These are phyloP conservation scores for Macropodus opercularis DNA, from an alignment of 2,797 vertebrate species.

Conservation along the genomic window DNA sequence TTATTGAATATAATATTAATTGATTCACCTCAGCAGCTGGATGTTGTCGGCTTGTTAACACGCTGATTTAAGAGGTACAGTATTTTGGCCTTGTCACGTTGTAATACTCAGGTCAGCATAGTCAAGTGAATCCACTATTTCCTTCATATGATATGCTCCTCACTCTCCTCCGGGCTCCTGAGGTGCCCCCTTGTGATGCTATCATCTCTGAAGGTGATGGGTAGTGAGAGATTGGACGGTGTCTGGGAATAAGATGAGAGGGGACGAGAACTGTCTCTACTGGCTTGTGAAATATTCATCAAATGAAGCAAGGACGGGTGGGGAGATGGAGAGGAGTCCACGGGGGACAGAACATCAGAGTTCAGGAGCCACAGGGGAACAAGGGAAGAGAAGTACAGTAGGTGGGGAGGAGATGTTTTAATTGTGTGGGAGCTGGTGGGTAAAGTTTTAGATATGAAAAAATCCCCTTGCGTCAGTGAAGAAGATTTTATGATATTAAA, in stretches of 20 bases:
- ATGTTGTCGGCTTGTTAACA: no score
- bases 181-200: slow-evolving; percentile 50
- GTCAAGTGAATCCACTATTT: slow-evolving; percentile 43
- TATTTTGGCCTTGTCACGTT: slow-evolving; percentile 13
- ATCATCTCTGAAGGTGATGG: slow-evolving; percentile 70
- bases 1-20: slow-evolving; percentile 5
- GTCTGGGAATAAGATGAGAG: slow-evolving; percentile 67
- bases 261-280: slow-evolving; percentile 69
- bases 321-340: slow-evolving; percentile 63
- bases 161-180: slow-evolving; percentile 36
- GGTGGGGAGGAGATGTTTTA: slow-evolving; percentile 24
- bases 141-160: slow-evolving; percentile 39
- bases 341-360: slow-evolving; percentile 61
- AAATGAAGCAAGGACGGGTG: slow-evolving; percentile 62
- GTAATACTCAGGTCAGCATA: slow-evolving; percentile 24
- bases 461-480: slow-evolving; percentile 9
- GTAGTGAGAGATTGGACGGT: slow-evolving; percentile 62
- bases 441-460: slow-evolving; percentile 46
- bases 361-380: slow-evolving; percentile 48
- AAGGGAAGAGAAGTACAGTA: slow-evolving; percentile 24
- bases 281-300: slow-evolving; percentile 83
- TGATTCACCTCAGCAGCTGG: not conserved
- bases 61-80: no score
- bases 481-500: slow-evolving; percentile 34
- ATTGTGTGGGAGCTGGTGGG: slow-evolving; percentile 42